These are phyloP conservation scores for Verasper variegatus DNA, from an alignment of 2,113 vertebrate genomes.

Conservation along the genomic window DNA sequence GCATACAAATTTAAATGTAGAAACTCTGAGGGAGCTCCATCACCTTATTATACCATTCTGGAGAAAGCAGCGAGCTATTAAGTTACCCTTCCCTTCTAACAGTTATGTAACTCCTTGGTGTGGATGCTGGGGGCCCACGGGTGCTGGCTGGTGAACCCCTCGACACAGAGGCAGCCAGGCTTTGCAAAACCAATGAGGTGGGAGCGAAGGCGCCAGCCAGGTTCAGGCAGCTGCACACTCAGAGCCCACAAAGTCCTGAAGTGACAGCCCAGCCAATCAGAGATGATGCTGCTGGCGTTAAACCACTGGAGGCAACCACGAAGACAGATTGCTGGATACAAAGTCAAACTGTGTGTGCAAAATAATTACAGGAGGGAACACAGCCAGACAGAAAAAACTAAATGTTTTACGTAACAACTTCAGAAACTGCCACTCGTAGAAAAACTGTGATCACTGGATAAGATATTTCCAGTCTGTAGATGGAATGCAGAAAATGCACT, in stretches of 20 bases:
- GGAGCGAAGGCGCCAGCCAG: constrained; percentile 25
- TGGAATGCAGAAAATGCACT: too few species aligned
- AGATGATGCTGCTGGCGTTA: constrained; percentile 31
- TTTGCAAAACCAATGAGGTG: constrained; percentile 61
- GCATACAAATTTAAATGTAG: constrained; percentile 40
- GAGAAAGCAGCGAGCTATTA: constrained; percentile 38
- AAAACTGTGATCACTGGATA: too few species aligned
- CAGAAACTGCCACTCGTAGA: not conserved
- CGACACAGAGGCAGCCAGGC: constrained; percentile 50
- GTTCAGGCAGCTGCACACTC: constrained; percentile 59
- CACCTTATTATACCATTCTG: constrained; percentile 8
- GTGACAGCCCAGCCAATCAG: constrained; percentile 62
- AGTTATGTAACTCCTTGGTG: constrained; percentile 57
- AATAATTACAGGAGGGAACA: constrained; percentile 47
- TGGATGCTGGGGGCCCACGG: constrained; percentile 49
- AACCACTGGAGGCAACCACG: constrained; percentile 38
- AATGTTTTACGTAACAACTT: constrained; percentile 16
- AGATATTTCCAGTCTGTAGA: too few species aligned
- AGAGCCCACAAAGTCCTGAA: constrained; percentile 44
- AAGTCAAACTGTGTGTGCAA: constrained; percentile 42
- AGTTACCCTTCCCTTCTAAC: constrained; percentile 47
- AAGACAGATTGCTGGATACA: constrained; percentile 33
- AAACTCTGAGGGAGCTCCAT: constrained; percentile 25
- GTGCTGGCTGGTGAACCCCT: constrained; percentile 53
- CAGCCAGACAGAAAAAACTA: constrained; percentile 8